Conservation (phyloP, 2,888 invertebrate genomes). For the Adela reaumurella region DNA sequence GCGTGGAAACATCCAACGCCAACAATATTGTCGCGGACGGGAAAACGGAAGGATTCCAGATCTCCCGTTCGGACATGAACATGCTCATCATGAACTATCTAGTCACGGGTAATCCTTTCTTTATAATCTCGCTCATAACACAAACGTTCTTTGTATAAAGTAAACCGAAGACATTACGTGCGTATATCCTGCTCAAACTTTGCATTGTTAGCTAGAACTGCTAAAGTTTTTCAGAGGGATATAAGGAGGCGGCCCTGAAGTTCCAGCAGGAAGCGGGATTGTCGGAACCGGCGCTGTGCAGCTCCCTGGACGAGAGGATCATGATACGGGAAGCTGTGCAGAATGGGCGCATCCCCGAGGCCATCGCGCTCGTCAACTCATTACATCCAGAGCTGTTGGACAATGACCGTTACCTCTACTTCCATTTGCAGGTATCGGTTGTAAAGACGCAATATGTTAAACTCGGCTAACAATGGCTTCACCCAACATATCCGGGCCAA, state of each 20-base stretch:
- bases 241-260: constrained; percentile 95
- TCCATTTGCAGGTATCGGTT: constrained; percentile 93
- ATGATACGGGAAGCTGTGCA: constrained; percentile 92
- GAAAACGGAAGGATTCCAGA: constrained; percentile 70
- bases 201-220: no score
- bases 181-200: no score
- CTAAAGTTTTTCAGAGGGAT: constrained; percentile 80
- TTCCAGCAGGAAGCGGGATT: constrained; percentile 91
- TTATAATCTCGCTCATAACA: no score
- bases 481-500: no score
- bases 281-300: constrained; percentile 53
- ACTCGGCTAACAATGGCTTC: no score
- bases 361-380: constrained; percentile 90
- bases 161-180: no score
- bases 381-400: constrained; percentile 92
- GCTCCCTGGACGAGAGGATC: constrained; percentile 87
- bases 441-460: no score
- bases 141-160: no score
- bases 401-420: constrained; percentile 92
- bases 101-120: constrained; percentile 79
- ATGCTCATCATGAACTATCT: constrained; percentile 98
- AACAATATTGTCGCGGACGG: constrained; percentile 20
- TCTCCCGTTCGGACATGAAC: constrained; percentile 92
- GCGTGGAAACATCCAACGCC: constrained; percentile 25
- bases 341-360: constrained; percentile 87